Conservation (phyloP, 2,888 invertebrate genomes). For the Dexiosoma caninum region DNA sequence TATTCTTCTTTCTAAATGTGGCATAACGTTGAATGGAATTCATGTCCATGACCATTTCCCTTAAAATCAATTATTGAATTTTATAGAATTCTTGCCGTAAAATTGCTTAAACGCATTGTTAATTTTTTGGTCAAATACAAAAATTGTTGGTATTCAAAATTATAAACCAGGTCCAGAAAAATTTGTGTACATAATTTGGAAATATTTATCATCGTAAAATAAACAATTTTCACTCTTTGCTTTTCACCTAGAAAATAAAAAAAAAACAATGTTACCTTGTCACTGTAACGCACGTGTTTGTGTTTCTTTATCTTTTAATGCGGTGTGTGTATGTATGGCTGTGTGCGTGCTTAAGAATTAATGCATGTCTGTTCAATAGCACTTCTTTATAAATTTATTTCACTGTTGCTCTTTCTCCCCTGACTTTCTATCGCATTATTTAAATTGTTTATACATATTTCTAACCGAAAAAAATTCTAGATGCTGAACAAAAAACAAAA, state of each 20-base stretch:
- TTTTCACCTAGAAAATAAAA: no score
- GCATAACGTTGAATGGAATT: not conserved
- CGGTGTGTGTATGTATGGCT: not conserved
- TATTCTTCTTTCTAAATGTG: no score
- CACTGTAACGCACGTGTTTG: not conserved
- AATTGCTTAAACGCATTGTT: not conserved
- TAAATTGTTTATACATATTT: not conserved
- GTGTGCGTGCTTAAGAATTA: not conserved
- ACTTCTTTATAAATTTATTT: constrained; percentile 49
- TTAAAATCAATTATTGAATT: not conserved
- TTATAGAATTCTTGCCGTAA: not conserved
- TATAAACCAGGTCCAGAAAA: no score
- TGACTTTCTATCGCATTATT: not conserved
- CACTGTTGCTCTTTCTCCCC: not conserved
- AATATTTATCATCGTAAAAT: no score
- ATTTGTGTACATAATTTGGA: no score
- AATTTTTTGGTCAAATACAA: not conserved
- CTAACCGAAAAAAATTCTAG: not conserved
- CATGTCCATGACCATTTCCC: not conserved
- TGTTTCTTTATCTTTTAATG: not conserved
- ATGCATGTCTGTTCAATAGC: constrained; percentile 17
- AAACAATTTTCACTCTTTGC: no score
- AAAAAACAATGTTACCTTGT: not conserved
- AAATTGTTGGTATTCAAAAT: no score
- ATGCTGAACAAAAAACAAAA: constrained; percentile 5